A percentile compares a stretch with the other conserved stretches of the same genome.
phyloP scores from a whole-genome alignment of 2,888 invertebrate species.

The Pachycephus smyrnensis region DNA sequence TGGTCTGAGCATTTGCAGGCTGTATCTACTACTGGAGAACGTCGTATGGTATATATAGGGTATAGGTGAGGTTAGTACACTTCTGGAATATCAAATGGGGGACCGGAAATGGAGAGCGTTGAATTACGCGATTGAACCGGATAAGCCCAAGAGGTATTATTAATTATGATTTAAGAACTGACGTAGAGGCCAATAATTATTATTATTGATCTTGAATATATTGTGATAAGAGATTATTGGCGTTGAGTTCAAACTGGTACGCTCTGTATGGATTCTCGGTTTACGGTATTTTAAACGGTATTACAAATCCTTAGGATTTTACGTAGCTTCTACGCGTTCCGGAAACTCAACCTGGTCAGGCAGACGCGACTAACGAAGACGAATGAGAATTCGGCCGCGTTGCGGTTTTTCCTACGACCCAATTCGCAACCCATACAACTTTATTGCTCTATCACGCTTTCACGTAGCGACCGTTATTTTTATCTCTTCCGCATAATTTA shows the following conservation, averaged over 20 bases:
- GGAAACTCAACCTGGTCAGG: background rate
- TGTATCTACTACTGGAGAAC: background rate
- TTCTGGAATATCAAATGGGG: background rate
- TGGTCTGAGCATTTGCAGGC: background rate
- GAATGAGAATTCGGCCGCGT: conserved; percentile 34
- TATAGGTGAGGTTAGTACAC: background rate
- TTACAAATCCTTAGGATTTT: background rate
- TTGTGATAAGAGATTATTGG: background rate
- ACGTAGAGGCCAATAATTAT: background rate
- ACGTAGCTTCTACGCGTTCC: background rate
- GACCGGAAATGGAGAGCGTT: background rate
- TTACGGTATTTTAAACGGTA: background rate
- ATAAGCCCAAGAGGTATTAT: background rate
- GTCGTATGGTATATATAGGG: background rate
- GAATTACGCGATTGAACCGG: background rate
- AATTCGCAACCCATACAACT: conserved; percentile 28
- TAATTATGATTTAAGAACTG: background rate
- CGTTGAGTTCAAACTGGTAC: background rate
- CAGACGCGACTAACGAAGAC: conserved; percentile 44
- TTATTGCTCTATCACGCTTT: background rate
- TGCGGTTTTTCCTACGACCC: conserved; percentile 9
- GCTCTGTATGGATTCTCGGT: background rate
- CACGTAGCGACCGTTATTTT: conserved; percentile 33
- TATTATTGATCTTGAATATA: background rate
- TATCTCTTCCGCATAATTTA: conserved; percentile 59